Evolutionary conservation across 2,888 invertebrate genomes (phyloP).

Genomic region (Coremacera marginata): DNA sequence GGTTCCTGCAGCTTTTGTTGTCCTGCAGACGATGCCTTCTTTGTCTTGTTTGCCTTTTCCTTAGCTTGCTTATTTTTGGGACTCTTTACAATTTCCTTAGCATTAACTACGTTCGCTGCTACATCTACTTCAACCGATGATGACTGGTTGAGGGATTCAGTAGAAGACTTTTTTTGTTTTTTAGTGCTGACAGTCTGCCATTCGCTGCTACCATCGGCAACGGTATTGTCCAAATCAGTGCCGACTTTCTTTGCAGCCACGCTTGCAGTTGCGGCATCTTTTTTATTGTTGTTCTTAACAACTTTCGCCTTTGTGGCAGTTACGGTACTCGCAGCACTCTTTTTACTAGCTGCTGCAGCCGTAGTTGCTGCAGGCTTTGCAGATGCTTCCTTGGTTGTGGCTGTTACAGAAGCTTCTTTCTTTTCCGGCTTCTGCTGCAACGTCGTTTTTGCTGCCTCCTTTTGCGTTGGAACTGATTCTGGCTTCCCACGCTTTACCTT

Average conservation of each 20-base stretch:
- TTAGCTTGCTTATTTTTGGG: not conserved
- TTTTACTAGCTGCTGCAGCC: not conserved
- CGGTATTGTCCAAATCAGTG: not conserved
- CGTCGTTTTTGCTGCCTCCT: not conserved
- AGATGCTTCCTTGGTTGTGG: not conserved
- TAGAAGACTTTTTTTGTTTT: slow-evolving; percentile 9
- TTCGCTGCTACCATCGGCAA: not conserved
- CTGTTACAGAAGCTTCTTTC: not conserved
- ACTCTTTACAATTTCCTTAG: not conserved
- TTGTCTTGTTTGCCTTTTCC: slow-evolving; percentile 1
- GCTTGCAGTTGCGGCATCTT: not conserved
- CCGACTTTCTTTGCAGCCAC: not conserved
- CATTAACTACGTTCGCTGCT: not conserved
- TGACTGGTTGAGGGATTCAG: slow-evolving; percentile 1
- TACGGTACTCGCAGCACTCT: not conserved
- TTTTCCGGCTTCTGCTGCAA: not conserved
- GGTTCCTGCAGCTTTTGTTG: not conserved
- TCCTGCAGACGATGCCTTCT: not conserved
- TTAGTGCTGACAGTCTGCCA: slow-evolving; percentile 5
- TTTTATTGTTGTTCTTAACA: not conserved
- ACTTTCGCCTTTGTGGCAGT: not conserved
- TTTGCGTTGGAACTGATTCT: not conserved
- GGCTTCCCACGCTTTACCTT: not conserved
- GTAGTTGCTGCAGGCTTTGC: not conserved
- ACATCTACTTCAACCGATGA: not conserved